Evolutionary conservation across 1,140 invertebrate species (phyloP).

Genomic region (Apis laboriosa): DNA sequence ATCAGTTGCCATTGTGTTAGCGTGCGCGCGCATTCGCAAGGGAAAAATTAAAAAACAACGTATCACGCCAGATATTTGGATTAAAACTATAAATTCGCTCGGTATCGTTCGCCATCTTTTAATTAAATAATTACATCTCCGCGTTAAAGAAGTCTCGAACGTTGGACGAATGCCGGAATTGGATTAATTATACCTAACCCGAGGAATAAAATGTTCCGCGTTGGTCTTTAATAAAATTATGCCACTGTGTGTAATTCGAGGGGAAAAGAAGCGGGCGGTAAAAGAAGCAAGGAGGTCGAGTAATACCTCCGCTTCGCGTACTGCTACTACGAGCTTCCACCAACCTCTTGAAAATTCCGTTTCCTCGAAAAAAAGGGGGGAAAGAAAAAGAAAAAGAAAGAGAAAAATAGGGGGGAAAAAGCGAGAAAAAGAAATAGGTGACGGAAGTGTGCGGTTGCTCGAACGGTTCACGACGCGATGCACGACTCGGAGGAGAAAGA

Average conservation of each 20-base stretch:
- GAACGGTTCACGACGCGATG: slow-evolving; percentile 13
- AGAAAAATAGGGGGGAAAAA: neutral
- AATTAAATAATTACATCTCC: neutral
- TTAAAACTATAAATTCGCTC: neutral
- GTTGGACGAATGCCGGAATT: neutral
- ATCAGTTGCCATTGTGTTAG: neutral
- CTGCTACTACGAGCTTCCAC: neutral
- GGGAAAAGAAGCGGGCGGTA: neutral
- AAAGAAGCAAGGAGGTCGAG: too few species aligned
- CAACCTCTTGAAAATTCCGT: slow-evolving; percentile 10
- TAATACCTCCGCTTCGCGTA: too few species aligned
- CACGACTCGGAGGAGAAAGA: slow-evolving; percentile 42
- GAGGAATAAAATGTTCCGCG: neutral
- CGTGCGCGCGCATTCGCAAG: neutral
- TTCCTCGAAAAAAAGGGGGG: neutral
- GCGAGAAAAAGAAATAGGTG: neutral
- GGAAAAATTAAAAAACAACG: slow-evolving; percentile 15
- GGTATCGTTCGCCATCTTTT: neutral
- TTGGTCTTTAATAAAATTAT: slow-evolving; percentile 12
- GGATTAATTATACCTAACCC: neutral
- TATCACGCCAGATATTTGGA: neutral
- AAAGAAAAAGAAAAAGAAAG: neutral
- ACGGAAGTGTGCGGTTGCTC: neutral
- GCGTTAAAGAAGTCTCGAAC: neutral
- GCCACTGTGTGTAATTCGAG: neutral